Evolutionary conservation across 2,888 invertebrate species (phyloP).

Genomic region (Corythucha ciliata): DNA sequence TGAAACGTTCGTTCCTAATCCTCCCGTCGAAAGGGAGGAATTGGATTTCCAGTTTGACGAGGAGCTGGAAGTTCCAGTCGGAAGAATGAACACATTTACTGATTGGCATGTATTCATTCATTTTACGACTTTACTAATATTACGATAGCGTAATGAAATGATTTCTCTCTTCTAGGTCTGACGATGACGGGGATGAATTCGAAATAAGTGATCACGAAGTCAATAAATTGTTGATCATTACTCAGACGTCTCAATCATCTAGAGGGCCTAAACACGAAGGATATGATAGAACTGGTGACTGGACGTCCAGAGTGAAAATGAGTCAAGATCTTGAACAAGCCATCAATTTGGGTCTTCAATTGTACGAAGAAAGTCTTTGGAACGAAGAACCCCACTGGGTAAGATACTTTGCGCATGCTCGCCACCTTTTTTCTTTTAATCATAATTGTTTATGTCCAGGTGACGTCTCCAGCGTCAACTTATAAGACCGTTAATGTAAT

Average conservation of each 20-base stretch:
- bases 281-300: slow-evolving; percentile 83
- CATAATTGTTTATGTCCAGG: background rate
- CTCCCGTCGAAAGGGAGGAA: slow-evolving; percentile 57
- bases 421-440: background rate
- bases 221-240: slow-evolving; percentile 88
- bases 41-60: slow-evolving; percentile 96
- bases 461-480: slow-evolving; percentile 13
- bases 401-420: too few species aligned
- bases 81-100: slow-evolving; percentile 72
- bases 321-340: slow-evolving; percentile 88
- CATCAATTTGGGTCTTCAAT: slow-evolving; percentile 92
- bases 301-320: slow-evolving; percentile 83
- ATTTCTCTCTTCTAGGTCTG: slow-evolving; percentile 49
- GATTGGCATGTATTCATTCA: slow-evolving; percentile 49
- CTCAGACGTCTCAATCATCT: slow-evolving; percentile 53
- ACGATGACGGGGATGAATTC: slow-evolving; percentile 59
- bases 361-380: slow-evolving; percentile 94
- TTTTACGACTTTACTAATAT: background rate
- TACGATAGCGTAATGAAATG: slow-evolving; percentile 10
- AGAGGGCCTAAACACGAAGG: slow-evolving; percentile 73
- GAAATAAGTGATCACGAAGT: slow-evolving; percentile 89
- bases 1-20: slow-evolving; percentile 24
- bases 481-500: slow-evolving; percentile 84
- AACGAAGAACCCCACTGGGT: slow-evolving; percentile 47
- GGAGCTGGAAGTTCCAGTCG: slow-evolving; percentile 76